Conservation (phyloP, 2,113 vertebrate species). For the Protobothrops mucrosquamatus region DNA sequence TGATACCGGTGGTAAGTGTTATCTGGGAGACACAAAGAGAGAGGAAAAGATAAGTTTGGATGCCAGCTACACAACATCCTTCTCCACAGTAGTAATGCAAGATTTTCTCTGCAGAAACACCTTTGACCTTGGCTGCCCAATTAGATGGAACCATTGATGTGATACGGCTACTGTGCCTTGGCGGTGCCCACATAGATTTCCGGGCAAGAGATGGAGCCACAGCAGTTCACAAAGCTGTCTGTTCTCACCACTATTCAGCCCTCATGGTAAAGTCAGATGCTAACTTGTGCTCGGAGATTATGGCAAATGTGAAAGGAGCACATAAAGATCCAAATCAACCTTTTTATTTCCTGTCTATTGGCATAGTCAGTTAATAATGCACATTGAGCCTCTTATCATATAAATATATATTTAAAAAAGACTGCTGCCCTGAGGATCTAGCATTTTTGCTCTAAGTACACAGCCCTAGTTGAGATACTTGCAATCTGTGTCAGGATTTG, state of each 20-base stretch:
- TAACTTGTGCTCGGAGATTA: neutral
- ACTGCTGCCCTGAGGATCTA: neutral
- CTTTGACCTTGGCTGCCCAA: constrained; percentile 86
- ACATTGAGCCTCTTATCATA: neutral
- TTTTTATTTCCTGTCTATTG: neutral
- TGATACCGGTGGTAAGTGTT: constrained; percentile 81
- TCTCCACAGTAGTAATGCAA: neutral
- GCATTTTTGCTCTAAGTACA: neutral
- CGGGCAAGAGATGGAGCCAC: constrained; percentile 90
- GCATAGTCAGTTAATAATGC: neutral
- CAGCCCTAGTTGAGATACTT: neutral
- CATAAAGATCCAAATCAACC: neutral
- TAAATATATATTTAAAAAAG: neutral
- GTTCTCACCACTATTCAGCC: constrained; percentile 83
- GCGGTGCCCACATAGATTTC: constrained; percentile 91
- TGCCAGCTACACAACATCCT: fast-evolving
- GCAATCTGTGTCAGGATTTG: neutral
- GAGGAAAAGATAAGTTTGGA: too few species aligned
- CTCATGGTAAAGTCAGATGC: constrained; percentile 76
- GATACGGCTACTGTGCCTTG: constrained; percentile 85
- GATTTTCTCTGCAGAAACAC: constrained; percentile 76
- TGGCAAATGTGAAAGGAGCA: neutral
- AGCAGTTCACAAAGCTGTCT: constrained; percentile 86
- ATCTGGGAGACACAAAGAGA: neutral
- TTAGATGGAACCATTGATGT: constrained; percentile 83